Conservation (phyloP, 2,888 invertebrate species). For the Eristalis arbustorum region DNA sequence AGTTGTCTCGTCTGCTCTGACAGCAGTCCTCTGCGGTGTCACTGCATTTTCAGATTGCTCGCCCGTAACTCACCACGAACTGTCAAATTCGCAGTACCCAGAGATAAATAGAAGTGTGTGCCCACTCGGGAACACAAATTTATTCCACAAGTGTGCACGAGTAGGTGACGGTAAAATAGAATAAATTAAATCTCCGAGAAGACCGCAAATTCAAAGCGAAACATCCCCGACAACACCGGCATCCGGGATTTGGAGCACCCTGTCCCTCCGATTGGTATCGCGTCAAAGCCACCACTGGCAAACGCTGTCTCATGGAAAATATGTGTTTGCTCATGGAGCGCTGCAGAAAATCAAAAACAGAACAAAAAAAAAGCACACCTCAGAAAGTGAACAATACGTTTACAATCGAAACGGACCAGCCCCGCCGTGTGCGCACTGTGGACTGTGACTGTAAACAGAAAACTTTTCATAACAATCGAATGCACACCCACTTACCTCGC, state of each 20-base stretch:
- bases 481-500: slow-evolving; percentile 84
- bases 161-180: not conserved
- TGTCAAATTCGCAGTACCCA: not conserved
- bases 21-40: too few species aligned
- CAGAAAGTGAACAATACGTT: not conserved
- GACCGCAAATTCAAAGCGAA: not conserved
- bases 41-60: too few species aligned
- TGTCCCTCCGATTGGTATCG: not conserved
- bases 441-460: not conserved
- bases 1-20: too few species aligned
- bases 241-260: not conserved
- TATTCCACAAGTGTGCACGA: not conserved
- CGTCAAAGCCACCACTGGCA: not conserved
- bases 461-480: not conserved
- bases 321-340: not conserved
- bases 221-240: not conserved
- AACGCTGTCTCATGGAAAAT: not conserved
- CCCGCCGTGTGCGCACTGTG: not conserved
- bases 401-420: not conserved
- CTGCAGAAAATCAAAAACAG: not conserved
- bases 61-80: not conserved
- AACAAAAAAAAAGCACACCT: too few species aligned
- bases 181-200: not conserved
- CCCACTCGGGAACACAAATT: not conserved
- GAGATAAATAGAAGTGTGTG: too few species aligned